Evolutionary conservation across 2,113 vertebrate genomes (phyloP).

Genomic region (Rallus limicola): DNA sequence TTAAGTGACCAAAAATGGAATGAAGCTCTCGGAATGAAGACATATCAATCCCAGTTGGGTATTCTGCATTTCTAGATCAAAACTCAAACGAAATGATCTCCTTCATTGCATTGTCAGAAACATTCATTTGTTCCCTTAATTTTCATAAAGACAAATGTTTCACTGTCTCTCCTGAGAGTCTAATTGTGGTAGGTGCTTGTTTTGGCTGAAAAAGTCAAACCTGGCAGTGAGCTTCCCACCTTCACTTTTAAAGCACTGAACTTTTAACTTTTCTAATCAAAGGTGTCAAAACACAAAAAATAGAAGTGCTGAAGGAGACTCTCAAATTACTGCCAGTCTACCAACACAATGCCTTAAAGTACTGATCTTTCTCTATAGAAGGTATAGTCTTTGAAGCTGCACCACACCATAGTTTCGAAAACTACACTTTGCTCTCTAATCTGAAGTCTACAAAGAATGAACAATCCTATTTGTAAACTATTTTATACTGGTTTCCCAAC

Average conservation of each 20-base stretch:
- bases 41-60: background rate
- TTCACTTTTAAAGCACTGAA: background rate
- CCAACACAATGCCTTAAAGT: background rate
- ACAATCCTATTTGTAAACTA: background rate
- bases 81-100: background rate
- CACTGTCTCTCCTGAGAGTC: background rate
- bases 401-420: background rate
- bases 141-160: background rate
- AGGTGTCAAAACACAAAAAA: background rate
- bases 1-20: background rate
- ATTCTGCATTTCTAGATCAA: background rate
- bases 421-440: background rate
- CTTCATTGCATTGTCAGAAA: background rate
- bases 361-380: background rate
- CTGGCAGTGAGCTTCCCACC: background rate
- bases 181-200: background rate
- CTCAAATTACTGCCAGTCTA: background rate
- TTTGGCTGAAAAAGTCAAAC: background rate
- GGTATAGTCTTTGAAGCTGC: background rate
- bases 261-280: background rate
- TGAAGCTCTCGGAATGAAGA: background rate
- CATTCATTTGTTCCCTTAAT: background rate
- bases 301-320: background rate
- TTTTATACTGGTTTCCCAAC: background rate
- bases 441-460: background rate